A percentile compares a stretch with the other conserved stretches of the same genome.
Evolutionary conservation across 2,888 invertebrate species (phyloP).

Genomic region (Nomada fucata): DNA sequence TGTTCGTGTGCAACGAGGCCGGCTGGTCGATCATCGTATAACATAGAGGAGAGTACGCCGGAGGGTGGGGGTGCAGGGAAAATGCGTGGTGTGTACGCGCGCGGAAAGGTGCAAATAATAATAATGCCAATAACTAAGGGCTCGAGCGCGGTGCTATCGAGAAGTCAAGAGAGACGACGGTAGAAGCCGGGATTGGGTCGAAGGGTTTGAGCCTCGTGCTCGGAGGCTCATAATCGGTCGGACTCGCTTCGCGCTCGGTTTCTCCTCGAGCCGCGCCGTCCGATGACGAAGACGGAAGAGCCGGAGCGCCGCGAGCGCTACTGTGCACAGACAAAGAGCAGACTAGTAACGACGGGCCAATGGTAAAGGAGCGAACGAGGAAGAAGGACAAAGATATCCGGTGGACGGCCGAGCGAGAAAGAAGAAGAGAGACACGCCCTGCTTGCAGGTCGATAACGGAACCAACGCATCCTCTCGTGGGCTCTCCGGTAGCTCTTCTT

Average conservation of each 20-base stretch:
- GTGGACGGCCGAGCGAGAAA: constrained; percentile 54
- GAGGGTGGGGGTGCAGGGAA: neutral
- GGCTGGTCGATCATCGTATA: constrained; percentile 66
- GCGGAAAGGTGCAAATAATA: constrained; percentile 71
- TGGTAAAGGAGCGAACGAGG: constrained; percentile 51
- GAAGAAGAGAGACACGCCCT: constrained; percentile 72
- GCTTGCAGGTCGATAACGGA: constrained; percentile 74
- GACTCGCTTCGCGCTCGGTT: constrained; percentile 54
- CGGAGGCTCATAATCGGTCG: constrained; percentile 67
- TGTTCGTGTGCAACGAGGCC: constrained; percentile 59
- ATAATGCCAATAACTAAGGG: constrained; percentile 68
- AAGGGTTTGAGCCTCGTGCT: constrained; percentile 67
- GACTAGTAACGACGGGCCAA: constrained; percentile 40
- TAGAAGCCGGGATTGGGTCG: constrained; percentile 64
- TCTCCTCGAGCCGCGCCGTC: constrained; percentile 39
- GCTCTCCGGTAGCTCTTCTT: constrained; percentile 74
- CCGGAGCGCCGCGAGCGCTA: constrained; percentile 55
- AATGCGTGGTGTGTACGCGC: constrained; percentile 52
- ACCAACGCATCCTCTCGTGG: constrained; percentile 75
- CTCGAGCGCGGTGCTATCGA: constrained; percentile 61
- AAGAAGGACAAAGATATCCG: constrained; percentile 46
- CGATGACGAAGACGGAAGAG: constrained; percentile 61
- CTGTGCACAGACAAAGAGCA: constrained; percentile 35
- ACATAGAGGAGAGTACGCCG: constrained; percentile 14
- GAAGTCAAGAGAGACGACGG: constrained; percentile 65